Evolutionary conservation across 2,888 invertebrate species (phyloP), one percentile per base, ranked within the genome.

Genomic region (Amiota communis): DNA sequence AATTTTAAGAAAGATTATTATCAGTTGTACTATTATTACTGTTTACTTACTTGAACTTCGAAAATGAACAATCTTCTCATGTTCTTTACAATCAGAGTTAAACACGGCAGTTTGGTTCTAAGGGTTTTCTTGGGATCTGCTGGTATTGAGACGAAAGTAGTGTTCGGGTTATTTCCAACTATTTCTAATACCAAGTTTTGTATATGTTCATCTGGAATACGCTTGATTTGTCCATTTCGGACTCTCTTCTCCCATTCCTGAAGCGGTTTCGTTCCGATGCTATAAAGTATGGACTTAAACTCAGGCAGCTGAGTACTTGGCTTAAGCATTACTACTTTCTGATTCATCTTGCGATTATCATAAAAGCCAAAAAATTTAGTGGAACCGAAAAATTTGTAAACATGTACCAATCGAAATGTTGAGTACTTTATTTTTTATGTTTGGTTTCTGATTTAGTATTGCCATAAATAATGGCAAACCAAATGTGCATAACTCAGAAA

Each of bases 11-110:
- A 36, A 36, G 36, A 36, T 36, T 36, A 36, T 36, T 36, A 36
- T 36, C 6, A 15, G 9, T n/a, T 12, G 1, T 11, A 10, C 8
- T n/a, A 3, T 20, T 13, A 47, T 9, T 17, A 23, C 12, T 36
- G 6, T 36, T 36, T n/a, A 72, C 80, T 90, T 91, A 87, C 93
- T 84, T 90, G 90, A 2, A 90, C 93, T 93, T 99, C 99, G 88
- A 99, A 99, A 1, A 98, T 96, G 89, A 99, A 99, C 90, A 98
- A 98, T 88, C 98, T 98, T 87, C 98, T 97, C 89, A 99, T 91
- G 90, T 99, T 99, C 90, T 99, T 99, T 57, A 99, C 96, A 78
- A 99, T 95, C 96, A 99, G 97, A 3, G 99, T 96, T 74, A 99
- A 91, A 89, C 96, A 99, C 0, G 98, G 99, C 85, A 99, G 91